Base-by-base conservation (phyloP, 2,888 invertebrate genomes). In the Drosophila emarginata region DNA sequence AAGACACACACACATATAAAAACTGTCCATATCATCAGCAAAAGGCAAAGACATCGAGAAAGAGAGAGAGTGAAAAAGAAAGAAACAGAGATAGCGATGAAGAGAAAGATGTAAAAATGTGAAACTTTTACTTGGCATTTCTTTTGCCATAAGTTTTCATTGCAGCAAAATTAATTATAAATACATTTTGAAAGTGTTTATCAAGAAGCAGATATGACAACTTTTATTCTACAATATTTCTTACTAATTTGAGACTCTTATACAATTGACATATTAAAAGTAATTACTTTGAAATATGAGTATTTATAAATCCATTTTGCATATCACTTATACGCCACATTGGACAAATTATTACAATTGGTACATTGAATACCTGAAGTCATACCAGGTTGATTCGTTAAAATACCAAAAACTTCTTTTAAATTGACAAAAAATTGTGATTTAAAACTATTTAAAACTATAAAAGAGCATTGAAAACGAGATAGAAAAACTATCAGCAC, bases 231-330 rank as follows among this genome's bases (percentile, higher is more conserved):
- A 36, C 4, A 4, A 45, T 21, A 21, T 21, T 45, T 9, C 3
- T 45, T 45, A 21, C 11, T 14, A 6, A 6, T 39, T 14, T 4
- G 11, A 0, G 11, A 21, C 18, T 45, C 18, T 32, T 32, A 54
- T 32, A 15, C 4, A 12, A 54, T 12, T 4, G 54, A 12, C 11
- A 11, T 15, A 18, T 15, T 12, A 14, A 12, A 36, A 36, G 18
- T 52, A 18, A 18, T 32, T 6, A 36, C 9, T 36, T 36, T 36
- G 4, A 40, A 50, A 18, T 52, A 60, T 54, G 56, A 72, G 64
- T 53, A 15, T 5, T 66, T 39, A 32, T 65, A 61, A 58, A 63
- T 68, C 0, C 32, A 62, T 72, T 78, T 80, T 78, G 58, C 50
- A 68, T 50, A 72, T 72, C 69, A 60, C 57, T 50, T 71, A 72